Conservation (phyloP, 1,140 invertebrate genomes). For the Ericerus pela region DNA sequence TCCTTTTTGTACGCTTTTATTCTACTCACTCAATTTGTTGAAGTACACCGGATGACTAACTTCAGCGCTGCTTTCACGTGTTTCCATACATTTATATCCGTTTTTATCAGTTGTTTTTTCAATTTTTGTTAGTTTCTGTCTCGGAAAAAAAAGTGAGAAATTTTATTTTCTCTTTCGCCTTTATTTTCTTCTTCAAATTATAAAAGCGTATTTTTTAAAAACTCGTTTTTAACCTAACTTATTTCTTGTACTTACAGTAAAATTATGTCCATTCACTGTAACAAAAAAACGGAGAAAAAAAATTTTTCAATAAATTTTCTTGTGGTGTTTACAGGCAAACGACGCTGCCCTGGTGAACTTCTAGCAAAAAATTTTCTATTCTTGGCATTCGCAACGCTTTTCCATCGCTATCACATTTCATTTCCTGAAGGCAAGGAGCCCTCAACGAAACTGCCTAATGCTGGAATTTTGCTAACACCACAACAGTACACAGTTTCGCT, state of each 20-base stretch:
- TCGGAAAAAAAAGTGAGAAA: no score
- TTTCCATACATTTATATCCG: no score
- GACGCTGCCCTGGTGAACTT: conserved; percentile 1
- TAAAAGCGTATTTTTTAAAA: no score
- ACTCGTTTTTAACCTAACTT: no score
- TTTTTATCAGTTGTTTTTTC: no score
- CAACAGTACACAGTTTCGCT: not conserved
- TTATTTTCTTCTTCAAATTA: no score
- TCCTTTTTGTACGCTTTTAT: no score
- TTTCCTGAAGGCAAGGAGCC: not conserved
- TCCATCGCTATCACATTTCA: not conserved
- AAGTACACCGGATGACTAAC: no score
- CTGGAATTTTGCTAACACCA: not conserved
- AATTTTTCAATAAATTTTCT: not conserved
- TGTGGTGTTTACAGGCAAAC: not conserved
- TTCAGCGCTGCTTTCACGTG: no score
- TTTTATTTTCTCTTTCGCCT: no score
- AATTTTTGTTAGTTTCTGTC: no score
- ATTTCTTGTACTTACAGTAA: not conserved
- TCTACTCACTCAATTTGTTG: no score
- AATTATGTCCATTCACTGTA: not conserved
- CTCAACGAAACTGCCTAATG: not conserved
- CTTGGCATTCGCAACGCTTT: not conserved
- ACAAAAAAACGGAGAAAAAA: not conserved
- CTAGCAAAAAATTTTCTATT: conserved; percentile 1